These are phyloP conservation scores for Peromyscus californicus DNA, from an alignment of 2,113 vertebrate species.

Conservation along the genomic window DNA sequence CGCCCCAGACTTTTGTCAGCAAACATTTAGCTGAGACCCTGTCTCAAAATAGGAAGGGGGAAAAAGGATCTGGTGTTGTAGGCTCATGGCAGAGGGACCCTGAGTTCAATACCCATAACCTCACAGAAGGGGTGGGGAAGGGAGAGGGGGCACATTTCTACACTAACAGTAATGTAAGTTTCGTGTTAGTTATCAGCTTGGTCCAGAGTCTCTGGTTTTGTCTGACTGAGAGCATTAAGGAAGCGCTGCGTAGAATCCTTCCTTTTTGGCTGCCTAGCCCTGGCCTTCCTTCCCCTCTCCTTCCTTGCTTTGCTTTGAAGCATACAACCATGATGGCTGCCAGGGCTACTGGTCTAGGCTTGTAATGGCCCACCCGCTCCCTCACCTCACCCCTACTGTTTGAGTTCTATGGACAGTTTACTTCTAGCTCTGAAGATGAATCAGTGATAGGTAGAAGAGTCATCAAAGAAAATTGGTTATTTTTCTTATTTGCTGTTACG, in stretches of 20 bases:
- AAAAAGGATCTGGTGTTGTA: neutral
- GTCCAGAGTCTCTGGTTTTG: neutral
- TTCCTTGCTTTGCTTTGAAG: constrained; percentile 3
- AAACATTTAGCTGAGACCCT: neutral
- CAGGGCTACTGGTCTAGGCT: neutral
- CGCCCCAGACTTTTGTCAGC: neutral
- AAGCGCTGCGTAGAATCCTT: neutral
- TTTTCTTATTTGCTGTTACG: neutral
- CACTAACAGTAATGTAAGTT: neutral
- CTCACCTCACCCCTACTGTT: neutral
- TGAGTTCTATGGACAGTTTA: neutral
- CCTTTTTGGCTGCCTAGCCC: neutral
- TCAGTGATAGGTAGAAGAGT: neutral
- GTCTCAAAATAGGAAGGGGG: neutral
- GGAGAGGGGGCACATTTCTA: neutral
- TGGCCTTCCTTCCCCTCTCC: neutral
- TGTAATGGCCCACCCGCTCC: neutral
- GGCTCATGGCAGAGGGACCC: neutral
- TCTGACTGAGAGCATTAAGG: neutral
- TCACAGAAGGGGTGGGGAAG: neutral
- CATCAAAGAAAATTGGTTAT: neutral
- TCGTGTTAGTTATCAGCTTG: neutral
- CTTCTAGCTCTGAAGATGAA: constrained; percentile 29
- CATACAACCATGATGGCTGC: neutral
- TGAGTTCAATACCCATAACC: neutral